Conservation (phyloP, 2,888 invertebrate species). For the Drosophila heteroneura region DNA sequence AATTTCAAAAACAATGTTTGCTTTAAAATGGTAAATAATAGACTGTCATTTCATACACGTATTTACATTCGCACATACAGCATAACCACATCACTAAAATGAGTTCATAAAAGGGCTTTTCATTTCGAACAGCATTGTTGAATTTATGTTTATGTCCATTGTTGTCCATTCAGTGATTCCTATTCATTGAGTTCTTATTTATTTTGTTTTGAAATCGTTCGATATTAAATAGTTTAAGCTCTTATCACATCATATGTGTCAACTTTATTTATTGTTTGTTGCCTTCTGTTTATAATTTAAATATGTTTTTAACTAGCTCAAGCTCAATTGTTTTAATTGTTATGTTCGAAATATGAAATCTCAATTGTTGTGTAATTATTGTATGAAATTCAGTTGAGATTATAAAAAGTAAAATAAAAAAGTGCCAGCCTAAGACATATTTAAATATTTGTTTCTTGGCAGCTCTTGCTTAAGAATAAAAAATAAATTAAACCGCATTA, state of each 20-base stretch:
- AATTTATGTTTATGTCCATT: not conserved
- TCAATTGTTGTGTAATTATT: not conserved
- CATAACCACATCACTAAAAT: not conserved
- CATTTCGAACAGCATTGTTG: not conserved
- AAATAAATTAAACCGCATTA: not conserved
- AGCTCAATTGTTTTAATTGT: not conserved
- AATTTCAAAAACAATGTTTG: not conserved
- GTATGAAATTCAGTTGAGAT: not conserved
- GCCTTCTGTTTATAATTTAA: not conserved
- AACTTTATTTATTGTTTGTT: not conserved
- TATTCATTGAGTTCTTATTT: not conserved
- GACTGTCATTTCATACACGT: not conserved
- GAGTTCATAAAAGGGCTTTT: not conserved
- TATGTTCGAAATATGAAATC: not conserved
- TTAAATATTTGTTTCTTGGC: not conserved
- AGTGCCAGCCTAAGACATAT: not conserved
- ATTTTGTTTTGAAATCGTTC: not conserved
- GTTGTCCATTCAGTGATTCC: not conserved
- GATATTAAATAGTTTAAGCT: too few species aligned
- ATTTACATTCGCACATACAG: not conserved
- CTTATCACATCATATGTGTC: not conserved
- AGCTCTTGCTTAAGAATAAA: not conserved
- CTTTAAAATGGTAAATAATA: not conserved
- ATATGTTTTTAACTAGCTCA: not conserved
- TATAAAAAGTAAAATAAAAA: not conserved